Conservation (phyloP, 23 tunicate genomes). For the Styela clava region DNA sequence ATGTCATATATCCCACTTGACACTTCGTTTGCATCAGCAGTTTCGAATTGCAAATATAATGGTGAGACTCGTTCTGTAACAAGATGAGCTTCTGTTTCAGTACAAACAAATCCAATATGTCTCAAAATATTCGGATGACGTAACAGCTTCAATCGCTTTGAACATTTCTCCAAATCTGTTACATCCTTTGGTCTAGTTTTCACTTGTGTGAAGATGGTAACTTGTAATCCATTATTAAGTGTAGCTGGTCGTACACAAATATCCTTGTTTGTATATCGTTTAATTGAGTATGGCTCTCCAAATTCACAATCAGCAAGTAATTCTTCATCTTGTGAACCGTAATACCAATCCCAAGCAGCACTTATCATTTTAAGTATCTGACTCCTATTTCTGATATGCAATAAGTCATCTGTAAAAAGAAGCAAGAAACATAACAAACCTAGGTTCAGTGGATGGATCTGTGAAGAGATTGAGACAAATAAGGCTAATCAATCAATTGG, state of each 20-base stretch:
- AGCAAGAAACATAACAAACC: too few species aligned
- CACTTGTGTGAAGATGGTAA: slow-evolving; percentile 51
- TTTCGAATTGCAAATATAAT: slow-evolving; percentile 18
- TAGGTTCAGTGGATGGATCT: too few species aligned
- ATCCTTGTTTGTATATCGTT: neutral
- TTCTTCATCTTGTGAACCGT: slow-evolving; percentile 87
- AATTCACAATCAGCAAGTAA: slow-evolving; percentile 64
- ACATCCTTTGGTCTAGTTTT: slow-evolving; percentile 20
- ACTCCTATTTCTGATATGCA: neutral
- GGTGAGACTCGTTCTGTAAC: slow-evolving; percentile 81
- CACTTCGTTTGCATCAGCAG: slow-evolving; percentile 73
- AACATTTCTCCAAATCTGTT: slow-evolving; percentile 1
- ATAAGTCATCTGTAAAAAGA: neutral
- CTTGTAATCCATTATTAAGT: slow-evolving; percentile 41
- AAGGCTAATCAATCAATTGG: too few species aligned
- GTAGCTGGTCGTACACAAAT: slow-evolving; percentile 56
- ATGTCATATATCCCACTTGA: slow-evolving; percentile 88
- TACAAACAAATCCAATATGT: slow-evolving; percentile 42
- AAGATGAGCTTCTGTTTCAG: slow-evolving; percentile 65
- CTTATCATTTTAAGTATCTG: slow-evolving; percentile 33
- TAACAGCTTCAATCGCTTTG: slow-evolving; percentile 44
- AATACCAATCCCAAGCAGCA: slow-evolving; percentile 93
- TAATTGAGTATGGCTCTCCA: slow-evolving; percentile 37
- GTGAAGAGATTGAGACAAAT: too few species aligned
- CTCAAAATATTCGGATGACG: slow-evolving; percentile 84